Conservation (phyloP, 2,888 invertebrate species). For the Arge pagana region DNA sequence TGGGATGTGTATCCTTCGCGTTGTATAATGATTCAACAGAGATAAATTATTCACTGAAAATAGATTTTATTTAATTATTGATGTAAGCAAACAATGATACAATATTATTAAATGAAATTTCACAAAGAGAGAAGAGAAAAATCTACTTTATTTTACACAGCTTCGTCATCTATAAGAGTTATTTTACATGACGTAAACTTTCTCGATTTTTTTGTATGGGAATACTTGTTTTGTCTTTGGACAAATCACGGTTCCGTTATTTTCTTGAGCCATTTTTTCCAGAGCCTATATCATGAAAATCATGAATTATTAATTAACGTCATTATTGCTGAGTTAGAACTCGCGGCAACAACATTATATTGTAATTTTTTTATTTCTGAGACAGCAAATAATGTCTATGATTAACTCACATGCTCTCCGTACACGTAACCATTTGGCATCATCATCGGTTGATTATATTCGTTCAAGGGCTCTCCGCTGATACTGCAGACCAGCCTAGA, state of each 20-base stretch:
- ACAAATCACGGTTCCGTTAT: constrained; percentile 90
- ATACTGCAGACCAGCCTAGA: constrained; percentile 91
- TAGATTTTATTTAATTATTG: constrained; percentile 40
- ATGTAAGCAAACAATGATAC: constrained; percentile 36
- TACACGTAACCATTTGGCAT: constrained; percentile 98
- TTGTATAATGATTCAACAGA: constrained; percentile 2
- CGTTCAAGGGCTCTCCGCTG: constrained; percentile 89
- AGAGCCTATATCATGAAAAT: constrained; percentile 70
- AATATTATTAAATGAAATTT: constrained; percentile 30
- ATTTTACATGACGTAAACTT: constrained; percentile 94
- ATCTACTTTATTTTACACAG: constrained; percentile 26
- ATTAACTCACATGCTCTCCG: constrained; percentile 75
- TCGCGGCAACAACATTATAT: too few relatives aligned
- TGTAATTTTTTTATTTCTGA: too few relatives aligned
- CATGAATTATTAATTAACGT: constrained; percentile 18
- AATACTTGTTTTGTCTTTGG: constrained; percentile 93
- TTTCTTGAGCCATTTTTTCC: constrained; percentile 86
- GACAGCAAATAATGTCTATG: too few relatives aligned
- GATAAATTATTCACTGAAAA: constrained; percentile 37
- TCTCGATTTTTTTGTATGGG: constrained; percentile 89
- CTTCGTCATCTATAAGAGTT: constrained; percentile 6
- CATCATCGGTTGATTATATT: constrained; percentile 98
- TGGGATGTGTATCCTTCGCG: too few relatives aligned
- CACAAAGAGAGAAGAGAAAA: constrained; percentile 21
- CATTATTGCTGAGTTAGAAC: too few relatives aligned